Percentiles rank a stretch among this genome's conserved stretches.
Conservation (phyloP, 2,888 invertebrate genomes). For the Mythimna loreyi region DNA sequence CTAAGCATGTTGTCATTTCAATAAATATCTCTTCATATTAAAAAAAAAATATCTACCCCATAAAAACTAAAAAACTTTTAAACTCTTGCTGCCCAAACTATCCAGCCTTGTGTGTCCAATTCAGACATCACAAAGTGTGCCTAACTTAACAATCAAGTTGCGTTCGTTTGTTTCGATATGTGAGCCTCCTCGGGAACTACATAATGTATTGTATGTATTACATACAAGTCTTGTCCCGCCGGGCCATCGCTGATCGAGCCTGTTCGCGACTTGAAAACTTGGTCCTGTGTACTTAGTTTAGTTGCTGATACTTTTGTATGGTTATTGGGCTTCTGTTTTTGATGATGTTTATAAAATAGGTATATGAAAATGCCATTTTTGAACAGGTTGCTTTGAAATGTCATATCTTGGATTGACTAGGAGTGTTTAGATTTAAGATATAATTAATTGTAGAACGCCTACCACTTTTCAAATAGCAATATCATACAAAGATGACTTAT, state of each 20-base stretch:
- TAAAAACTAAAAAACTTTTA: neutral
- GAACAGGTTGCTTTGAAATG: no score
- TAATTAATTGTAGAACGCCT: no score
- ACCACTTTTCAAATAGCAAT: no score
- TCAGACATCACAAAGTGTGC: constrained; percentile 51
- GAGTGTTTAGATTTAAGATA: no score
- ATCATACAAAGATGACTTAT: no score
- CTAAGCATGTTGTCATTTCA: no score
- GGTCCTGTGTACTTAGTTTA: neutral
- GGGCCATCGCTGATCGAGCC: constrained; percentile 42
- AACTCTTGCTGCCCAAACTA: constrained; percentile 2
- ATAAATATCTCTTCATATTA: no score
- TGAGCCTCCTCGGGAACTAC: constrained; percentile 40
- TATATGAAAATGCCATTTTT: no score
- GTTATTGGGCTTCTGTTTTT: neutral
- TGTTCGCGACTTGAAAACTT: constrained; percentile 41
- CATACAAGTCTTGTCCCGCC: constrained; percentile 35
- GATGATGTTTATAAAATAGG: no score
- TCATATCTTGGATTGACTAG: no score
- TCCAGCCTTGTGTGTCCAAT: constrained; percentile 29
- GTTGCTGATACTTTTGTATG: neutral
- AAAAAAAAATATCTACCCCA: neutral
- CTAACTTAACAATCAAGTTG: constrained; percentile 64
- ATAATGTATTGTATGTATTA: constrained; percentile 34
- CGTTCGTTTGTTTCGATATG: constrained; percentile 57